Evolutionary conservation across 1,140 invertebrate species (phyloP).

Genomic region (Saccostrea glomerata): DNA sequence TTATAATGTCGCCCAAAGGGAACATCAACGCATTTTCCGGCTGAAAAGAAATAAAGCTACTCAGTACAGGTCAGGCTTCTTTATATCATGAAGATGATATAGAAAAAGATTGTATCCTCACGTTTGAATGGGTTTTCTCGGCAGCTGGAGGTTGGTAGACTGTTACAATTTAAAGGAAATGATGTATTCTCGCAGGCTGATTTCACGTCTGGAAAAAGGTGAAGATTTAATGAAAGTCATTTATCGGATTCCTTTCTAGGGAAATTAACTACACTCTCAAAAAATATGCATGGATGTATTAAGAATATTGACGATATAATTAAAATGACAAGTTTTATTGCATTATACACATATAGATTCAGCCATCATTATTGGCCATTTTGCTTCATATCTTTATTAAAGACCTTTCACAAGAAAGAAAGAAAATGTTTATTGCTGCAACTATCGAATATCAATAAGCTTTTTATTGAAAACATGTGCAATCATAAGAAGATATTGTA

Average conservation of each 20-base stretch:
- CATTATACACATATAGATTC: too few species aligned
- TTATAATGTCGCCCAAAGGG: conserved; percentile 44
- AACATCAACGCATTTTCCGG: conserved; percentile 63
- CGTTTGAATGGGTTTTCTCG: conserved; percentile 66
- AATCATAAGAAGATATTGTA: too few species aligned
- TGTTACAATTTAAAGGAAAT: conserved; percentile 62
- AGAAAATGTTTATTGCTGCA: too few species aligned
- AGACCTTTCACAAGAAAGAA: too few species aligned
- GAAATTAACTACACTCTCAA: background rate
- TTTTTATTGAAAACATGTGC: too few species aligned
- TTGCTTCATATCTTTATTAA: too few species aligned
- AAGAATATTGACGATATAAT: background rate
- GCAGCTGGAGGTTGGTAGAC: conserved; percentile 69
- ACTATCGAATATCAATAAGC: too few species aligned
- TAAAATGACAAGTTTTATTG: background rate
- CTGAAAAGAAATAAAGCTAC: conserved; percentile 51
- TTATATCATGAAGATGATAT: background rate
- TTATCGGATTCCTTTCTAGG: background rate
- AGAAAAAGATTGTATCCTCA: conserved; percentile 51
- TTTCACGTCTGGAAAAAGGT: conserved; percentile 56
- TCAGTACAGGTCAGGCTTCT: background rate
- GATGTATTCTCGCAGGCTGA: conserved; percentile 55
- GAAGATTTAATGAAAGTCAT: background rate
- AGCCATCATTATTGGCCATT: too few species aligned
- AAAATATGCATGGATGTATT: background rate